A percentile compares a stretch with the other conserved stretches of the same genome.
Conservation (phyloP, 2,113 vertebrate genomes). For the Microtus pennsylvanicus region DNA sequence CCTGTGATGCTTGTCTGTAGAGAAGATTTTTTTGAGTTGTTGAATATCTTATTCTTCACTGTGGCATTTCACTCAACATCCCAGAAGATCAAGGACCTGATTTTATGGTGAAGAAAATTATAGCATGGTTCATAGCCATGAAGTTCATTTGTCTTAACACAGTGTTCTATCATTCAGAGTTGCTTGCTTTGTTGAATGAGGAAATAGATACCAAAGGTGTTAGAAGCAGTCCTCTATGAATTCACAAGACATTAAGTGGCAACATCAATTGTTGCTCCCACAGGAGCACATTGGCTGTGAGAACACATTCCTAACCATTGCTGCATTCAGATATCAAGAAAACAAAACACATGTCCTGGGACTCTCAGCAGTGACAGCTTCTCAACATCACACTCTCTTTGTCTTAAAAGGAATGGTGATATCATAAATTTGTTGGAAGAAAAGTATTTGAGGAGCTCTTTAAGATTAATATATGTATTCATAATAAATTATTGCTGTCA, state of each 20-base stretch:
- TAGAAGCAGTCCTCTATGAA: neutral
- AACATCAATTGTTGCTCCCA: neutral
- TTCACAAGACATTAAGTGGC: neutral
- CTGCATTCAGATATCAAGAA: neutral
- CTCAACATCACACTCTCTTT: neutral
- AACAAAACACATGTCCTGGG: neutral
- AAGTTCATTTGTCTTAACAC: neutral
- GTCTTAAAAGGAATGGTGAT: neutral
- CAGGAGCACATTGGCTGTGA: neutral
- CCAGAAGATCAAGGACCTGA: neutral
- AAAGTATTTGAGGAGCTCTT: neutral
- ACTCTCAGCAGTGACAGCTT: neutral
- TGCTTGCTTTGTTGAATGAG: neutral
- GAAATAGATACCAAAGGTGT: neutral
- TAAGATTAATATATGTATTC: neutral
- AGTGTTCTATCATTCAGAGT: neutral
- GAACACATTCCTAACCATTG: neutral
- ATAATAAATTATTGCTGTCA: neutral
- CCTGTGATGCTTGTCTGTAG: neutral
- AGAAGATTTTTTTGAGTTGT: neutral
- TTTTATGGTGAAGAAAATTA: conserved; percentile 26
- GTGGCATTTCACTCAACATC: neutral
- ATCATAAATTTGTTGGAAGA: neutral
- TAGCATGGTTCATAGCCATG: neutral
- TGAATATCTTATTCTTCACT: neutral